Conservation (phyloP, 2,113 vertebrate genomes). For the Balaenoptera acutorostrata region DNA sequence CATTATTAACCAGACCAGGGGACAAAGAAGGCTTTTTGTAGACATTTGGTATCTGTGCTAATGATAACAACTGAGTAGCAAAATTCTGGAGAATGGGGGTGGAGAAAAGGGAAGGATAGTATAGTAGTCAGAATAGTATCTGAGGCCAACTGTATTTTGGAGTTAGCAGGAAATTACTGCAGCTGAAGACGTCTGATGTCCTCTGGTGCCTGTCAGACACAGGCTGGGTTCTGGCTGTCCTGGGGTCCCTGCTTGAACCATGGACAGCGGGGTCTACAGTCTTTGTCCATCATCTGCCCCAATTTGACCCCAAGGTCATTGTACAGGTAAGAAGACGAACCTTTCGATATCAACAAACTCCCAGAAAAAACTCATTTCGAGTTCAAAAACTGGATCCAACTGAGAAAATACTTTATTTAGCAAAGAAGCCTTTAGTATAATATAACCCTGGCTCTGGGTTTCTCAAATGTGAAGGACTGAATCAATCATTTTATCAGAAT, state of each 20-base stretch:
- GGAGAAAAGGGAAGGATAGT: background rate
- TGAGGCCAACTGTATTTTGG: constrained; percentile 49
- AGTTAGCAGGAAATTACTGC: constrained; percentile 70
- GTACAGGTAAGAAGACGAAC: constrained; percentile 77
- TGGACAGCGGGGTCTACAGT: constrained; percentile 85
- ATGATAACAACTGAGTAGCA: background rate
- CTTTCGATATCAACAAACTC: background rate
- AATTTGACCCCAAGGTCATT: constrained; percentile 73
- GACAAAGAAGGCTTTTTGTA: background rate
- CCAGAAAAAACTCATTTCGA: background rate
- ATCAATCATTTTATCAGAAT: background rate
- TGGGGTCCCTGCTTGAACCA: constrained; percentile 79
- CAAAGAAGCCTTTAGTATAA: background rate
- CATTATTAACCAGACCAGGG: background rate
- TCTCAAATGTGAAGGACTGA: background rate
- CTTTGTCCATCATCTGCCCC: constrained; percentile 82
- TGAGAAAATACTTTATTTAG: background rate
- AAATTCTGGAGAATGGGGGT: background rate
- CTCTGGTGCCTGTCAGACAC: constrained; percentile 86
- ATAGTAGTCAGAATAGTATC: background rate
- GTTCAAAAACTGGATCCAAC: background rate
- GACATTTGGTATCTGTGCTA: background rate
- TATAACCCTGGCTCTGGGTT: background rate
- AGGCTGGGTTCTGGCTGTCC: constrained; percentile 83
- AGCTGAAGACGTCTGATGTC: constrained; percentile 69